Conservation (phyloP, 2,888 invertebrate genomes). For the Omphaloscelis lunosa region DNA sequence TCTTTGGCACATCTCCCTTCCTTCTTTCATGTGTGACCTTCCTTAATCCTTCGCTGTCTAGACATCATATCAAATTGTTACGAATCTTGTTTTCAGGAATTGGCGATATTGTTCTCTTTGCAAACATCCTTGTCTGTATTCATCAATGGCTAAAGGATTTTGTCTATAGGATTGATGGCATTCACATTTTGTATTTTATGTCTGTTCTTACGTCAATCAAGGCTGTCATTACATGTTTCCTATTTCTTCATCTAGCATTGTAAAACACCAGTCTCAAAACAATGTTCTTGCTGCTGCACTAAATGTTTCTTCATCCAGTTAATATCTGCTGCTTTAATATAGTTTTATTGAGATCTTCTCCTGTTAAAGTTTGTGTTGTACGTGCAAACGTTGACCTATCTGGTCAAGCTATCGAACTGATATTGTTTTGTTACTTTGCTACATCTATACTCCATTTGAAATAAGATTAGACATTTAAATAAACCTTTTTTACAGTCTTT, state of each 20-base stretch:
- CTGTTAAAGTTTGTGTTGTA: not conserved
- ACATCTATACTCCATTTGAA: too few relatives aligned
- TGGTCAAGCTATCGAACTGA: not conserved
- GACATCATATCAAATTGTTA: conserved; percentile 57
- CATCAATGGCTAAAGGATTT: not conserved
- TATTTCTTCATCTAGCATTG: not conserved
- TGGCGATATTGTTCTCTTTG: conserved; percentile 40
- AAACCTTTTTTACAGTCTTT: too few relatives aligned
- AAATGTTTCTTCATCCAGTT: not conserved
- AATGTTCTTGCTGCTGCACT: not conserved
- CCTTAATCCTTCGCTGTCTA: conserved; percentile 54
- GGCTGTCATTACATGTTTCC: not conserved
- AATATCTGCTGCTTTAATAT: not conserved
- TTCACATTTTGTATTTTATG: conserved; percentile 9
- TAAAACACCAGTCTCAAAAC: not conserved
- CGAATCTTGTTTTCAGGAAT: conserved; percentile 54
- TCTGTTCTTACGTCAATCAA: not conserved
- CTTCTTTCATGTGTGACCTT: conserved; percentile 43
- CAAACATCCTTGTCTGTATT: conserved; percentile 15
- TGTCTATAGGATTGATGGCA: not conserved
- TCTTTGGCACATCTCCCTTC: conserved; percentile 41
- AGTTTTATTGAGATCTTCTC: not conserved
- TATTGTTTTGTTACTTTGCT: too few relatives aligned
- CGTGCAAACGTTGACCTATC: not conserved
- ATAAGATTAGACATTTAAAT: too few relatives aligned